Conservation (phyloP, 2,888 invertebrate genomes). For the Philereme vetulata region DNA sequence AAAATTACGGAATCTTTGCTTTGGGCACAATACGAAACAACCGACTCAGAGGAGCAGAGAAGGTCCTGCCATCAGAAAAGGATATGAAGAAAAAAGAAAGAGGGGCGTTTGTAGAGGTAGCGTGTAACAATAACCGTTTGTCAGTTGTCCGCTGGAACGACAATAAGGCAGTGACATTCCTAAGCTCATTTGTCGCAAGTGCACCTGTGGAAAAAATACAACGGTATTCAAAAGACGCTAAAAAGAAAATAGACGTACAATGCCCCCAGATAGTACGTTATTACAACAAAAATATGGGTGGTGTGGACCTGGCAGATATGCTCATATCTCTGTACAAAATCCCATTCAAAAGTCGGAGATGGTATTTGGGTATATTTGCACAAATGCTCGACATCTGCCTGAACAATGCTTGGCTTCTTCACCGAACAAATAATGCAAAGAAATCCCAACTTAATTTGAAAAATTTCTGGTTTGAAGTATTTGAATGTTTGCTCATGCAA, state of each 20-base stretch:
- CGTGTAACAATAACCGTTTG: conserved; percentile 37
- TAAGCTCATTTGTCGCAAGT: conserved; percentile 44
- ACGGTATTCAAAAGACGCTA: conserved; percentile 44
- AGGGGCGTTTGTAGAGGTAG: conserved; percentile 34
- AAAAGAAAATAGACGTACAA: conserved; percentile 42
- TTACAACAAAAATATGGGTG: conserved; percentile 53
- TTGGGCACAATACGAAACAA: conserved; percentile 41
- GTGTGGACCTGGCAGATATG: conserved; percentile 49
- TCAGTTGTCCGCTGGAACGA: conserved; percentile 46
- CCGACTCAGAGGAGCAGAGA: conserved; percentile 39
- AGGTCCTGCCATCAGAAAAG: conserved; percentile 34
- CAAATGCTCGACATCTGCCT: conserved; percentile 41
- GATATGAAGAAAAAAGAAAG: conserved; percentile 39
- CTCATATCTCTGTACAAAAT: conserved; percentile 42
- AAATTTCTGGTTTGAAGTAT: conserved; percentile 15
- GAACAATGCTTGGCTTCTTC: conserved; percentile 39
- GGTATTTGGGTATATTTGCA: conserved; percentile 49
- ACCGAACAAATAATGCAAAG: conserved; percentile 6
- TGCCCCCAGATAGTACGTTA: conserved; percentile 49
- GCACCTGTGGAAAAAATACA: conserved; percentile 43
- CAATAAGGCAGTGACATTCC: conserved; percentile 47
- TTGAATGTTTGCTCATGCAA: conserved; percentile 7
- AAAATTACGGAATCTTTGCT: conserved; percentile 42
- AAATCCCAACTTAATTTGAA: conserved; percentile 11
- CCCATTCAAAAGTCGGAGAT: conserved; percentile 42